Evolutionary conservation across 2,888 invertebrate species (phyloP).

Genomic region (Leuctra nigra): DNA sequence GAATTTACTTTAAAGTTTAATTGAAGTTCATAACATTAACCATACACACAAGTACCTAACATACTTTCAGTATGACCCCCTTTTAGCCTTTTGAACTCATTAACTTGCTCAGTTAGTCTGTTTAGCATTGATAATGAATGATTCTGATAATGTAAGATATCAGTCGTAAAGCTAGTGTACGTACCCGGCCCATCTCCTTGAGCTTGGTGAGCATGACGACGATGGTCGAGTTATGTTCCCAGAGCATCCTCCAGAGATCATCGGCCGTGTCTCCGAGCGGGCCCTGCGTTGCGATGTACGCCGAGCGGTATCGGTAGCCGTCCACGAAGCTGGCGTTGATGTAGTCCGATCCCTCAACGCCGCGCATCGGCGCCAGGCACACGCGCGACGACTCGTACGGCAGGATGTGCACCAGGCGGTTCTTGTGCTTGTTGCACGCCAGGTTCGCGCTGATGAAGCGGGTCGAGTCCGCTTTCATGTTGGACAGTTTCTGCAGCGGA

Average conservation of each 20-base stretch:
- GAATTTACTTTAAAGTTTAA: no score
- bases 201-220: constrained; percentile 98
- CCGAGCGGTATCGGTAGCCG: constrained; percentile 82
- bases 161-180: constrained; percentile 35
- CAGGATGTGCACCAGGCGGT: constrained; percentile 94
- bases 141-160: no score
- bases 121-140: no score
- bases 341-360: constrained; percentile 93
- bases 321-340: constrained; percentile 98
- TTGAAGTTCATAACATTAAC: no score
- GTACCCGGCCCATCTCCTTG: constrained; percentile 94
- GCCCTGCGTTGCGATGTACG: constrained; percentile 99
- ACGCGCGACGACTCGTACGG: constrained; percentile 95
- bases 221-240: constrained; percentile 99
- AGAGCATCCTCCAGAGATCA: constrained; percentile 99
- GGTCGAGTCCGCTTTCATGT: constrained; percentile 88
- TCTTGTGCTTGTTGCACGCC: constrained; percentile 97
- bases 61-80: no score
- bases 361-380: constrained; percentile 83
- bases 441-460: constrained; percentile 94
- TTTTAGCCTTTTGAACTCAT: no score
- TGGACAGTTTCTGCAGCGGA: constrained; percentile 82
- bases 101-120: no score
- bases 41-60: no score
- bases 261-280: constrained; percentile 94